Evolutionary conservation across 2,888 invertebrate genomes (phyloP), one percentile per base, ranked within the genome.

Genomic region (Papilio elwesi): DNA sequence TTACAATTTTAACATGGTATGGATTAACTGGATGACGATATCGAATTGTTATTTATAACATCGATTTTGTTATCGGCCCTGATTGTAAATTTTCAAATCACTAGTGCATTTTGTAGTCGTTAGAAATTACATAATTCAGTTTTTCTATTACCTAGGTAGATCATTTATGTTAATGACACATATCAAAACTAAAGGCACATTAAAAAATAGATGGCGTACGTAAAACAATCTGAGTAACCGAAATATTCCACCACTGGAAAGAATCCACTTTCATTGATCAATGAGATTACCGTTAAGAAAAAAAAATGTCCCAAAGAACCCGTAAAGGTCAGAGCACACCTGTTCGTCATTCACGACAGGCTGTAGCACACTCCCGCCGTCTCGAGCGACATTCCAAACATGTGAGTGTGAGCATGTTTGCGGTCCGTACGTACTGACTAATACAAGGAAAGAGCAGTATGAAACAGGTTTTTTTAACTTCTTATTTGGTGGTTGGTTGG

Each of bases 391-490:
- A 85, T 86, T 85, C 87, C 81, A 75, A 69, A 59, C 69, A 53
- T 43, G 76, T 88, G 85, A 89, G 82, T 43, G 76, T 88, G 85
- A 89, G 82, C 85, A 84, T 78, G 80, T 80, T 76, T 76, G 78
- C 75, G 81, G 82, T 75, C 4, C 26, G 26, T 53, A 63, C 55
- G 51, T 49, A 26, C 62, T 78, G 74, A 74, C 70, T 74, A 73
- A 68, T 71, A 75, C 74, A 76, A 74, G 73, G 36, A 52, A 68
- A 47, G 13, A 53, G 43, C 38, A 26, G 12, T 57, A 36, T 43
- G 13, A 16, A 48, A 59, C 43, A 62, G n/a, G 38, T 43, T 5
- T 26, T 12, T 53, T 4, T 53, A n/a, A 53, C 7, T 55, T 26
- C 26, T 57, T 57, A 57, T 59, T 59, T n/a, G n/a, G n/a, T n/a